These are phyloP conservation scores for Crocidura indochinensis DNA, from an alignment of 2,797 vertebrate genomes.

Conservation along the genomic window DNA sequence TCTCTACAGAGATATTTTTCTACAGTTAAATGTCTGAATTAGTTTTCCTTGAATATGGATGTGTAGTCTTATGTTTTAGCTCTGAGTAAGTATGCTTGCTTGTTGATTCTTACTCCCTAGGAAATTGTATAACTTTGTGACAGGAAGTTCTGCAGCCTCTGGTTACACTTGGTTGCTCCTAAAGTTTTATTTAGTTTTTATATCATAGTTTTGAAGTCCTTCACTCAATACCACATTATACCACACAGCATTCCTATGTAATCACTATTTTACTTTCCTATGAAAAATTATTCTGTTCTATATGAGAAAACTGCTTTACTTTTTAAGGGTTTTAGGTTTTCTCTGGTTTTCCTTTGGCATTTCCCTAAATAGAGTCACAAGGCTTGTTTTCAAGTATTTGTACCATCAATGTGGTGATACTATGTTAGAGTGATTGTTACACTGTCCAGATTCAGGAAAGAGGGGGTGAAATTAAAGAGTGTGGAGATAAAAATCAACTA, in stretches of 20 bases:
- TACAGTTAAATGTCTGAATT: constrained; percentile 34
- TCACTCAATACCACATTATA: background rate
- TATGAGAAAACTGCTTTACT: constrained; percentile 47
- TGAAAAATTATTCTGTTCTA: constrained; percentile 7
- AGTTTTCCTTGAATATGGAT: constrained; percentile 31
- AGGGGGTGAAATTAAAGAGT: background rate
- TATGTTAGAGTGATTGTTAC: background rate
- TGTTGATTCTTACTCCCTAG: constrained; percentile 37
- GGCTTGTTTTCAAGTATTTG: constrained; percentile 32
- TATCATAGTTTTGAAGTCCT: background rate
- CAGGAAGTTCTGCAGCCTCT: background rate
- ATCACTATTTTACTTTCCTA: constrained; percentile 35
- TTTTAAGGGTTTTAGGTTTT: constrained; percentile 66
- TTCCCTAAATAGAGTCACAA: background rate
- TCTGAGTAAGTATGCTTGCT: constrained; percentile 43
- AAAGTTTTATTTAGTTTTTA: constrained; percentile 40
- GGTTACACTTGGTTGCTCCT: background rate
- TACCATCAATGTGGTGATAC: background rate
- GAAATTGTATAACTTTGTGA: constrained; percentile 52
- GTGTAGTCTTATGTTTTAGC: constrained; percentile 29
- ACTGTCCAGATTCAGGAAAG: background rate
- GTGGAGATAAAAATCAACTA: background rate
- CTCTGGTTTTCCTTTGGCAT: constrained; percentile 59
- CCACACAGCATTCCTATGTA: constrained; percentile 16
- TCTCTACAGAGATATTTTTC: constrained; percentile 5